These are phyloP conservation scores for Limnephilus marmoratus DNA, from an alignment of 2,888 invertebrate species.

Conservation along the genomic window DNA sequence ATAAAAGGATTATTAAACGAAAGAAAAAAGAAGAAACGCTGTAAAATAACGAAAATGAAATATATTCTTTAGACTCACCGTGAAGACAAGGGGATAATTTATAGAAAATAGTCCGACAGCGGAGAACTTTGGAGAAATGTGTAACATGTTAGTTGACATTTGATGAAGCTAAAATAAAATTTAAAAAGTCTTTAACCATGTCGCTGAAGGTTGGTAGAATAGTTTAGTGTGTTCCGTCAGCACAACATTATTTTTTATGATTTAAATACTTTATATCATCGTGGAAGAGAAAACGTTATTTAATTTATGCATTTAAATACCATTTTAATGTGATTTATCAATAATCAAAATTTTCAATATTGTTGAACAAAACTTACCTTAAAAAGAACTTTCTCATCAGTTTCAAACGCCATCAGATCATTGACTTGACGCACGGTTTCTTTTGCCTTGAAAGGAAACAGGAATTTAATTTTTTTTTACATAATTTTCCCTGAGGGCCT, in stretches of 20 bases:
- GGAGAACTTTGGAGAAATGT: conserved; percentile 34
- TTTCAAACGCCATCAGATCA: conserved; percentile 28
- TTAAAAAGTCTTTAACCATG: not conserved
- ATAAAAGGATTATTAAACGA: not conserved
- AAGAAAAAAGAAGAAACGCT: not conserved
- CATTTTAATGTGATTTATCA: not conserved
- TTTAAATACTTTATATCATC: not conserved
- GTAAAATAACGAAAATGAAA: not conserved
- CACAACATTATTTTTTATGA: too few species aligned
- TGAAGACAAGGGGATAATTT: conserved; percentile 56
- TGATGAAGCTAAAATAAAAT: conserved; percentile 49
- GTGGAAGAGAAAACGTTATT: not conserved
- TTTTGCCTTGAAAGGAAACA: conserved; percentile 5
- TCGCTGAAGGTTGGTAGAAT: not conserved
- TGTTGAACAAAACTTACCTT: not conserved
- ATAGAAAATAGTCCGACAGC: conserved; percentile 45
- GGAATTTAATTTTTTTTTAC: not conserved
- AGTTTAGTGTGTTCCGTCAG: too few species aligned
- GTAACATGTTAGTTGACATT: conserved; percentile 52
- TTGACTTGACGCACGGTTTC: conserved; percentile 8
- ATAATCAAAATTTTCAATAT: not conserved
- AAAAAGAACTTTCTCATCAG: conserved; percentile 18
- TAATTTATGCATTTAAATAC: not conserved
- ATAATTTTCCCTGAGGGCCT: too few species aligned
- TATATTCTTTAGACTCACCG: conserved; percentile 2